Evolutionary conservation across 2,113 vertebrate genomes (phyloP).

Genomic region (Bathybates hornii): DNA sequence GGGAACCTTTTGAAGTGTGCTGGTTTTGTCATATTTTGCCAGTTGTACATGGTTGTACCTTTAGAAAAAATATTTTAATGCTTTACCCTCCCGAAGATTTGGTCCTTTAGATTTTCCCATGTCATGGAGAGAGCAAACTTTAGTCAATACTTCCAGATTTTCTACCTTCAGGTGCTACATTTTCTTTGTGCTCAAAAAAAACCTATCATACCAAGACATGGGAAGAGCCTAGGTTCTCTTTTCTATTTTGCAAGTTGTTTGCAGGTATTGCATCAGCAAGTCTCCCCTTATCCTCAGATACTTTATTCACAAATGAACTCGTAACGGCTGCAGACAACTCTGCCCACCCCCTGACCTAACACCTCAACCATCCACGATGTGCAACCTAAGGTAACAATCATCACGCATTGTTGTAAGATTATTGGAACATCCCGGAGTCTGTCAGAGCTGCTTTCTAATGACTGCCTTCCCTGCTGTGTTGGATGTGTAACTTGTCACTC

Average conservation of each 20-base stretch:
- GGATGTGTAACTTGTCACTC: conserved; percentile 20
- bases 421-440: conserved; percentile 15
- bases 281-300: background rate
- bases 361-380: background rate
- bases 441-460: conserved; percentile 32
- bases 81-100: background rate
- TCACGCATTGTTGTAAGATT: background rate
- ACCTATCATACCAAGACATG: background rate
- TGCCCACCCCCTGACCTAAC: background rate
- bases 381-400: conserved; percentile 1
- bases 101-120: background rate
- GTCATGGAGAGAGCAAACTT: background rate
- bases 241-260: background rate
- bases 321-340: background rate
- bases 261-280: background rate
- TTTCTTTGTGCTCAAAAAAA: background rate
- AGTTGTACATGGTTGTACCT: background rate
- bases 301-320: background rate
- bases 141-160: background rate
- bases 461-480: background rate
- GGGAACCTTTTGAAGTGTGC: conserved; percentile 25
- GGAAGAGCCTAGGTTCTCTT: background rate
- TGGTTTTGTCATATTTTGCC: conserved; percentile 41
- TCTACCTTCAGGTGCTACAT: background rate
- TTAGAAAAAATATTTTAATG: background rate